These are phyloP conservation scores for Chaetodon auriga DNA, from an alignment of 2,113 vertebrate species.

Conservation along the genomic window DNA sequence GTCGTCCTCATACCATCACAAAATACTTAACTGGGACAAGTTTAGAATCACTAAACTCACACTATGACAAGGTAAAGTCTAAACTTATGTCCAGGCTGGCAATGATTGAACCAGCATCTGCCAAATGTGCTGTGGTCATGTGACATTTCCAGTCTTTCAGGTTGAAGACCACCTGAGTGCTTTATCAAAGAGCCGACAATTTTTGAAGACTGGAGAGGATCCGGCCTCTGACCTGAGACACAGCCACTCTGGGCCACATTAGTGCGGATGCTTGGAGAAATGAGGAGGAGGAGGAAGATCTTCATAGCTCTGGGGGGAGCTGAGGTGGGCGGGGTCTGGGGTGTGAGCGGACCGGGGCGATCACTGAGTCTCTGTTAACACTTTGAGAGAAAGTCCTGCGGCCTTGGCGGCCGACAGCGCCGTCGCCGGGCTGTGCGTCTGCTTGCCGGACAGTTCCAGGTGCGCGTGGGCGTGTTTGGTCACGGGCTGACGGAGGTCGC, in stretches of 20 bases:
- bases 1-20: neutral
- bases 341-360: neutral
- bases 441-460: constrained; percentile 70
- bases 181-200: neutral
- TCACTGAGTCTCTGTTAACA: constrained; percentile 79
- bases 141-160: neutral
- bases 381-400: constrained; percentile 79
- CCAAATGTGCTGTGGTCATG: neutral
- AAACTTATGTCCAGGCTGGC: neutral
- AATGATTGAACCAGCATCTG: neutral
- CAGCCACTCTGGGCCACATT: no score
- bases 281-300: constrained; percentile 21
- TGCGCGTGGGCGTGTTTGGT: constrained; percentile 73
- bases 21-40: neutral
- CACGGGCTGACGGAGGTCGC: constrained; percentile 57
- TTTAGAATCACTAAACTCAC: neutral
- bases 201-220: neutral
- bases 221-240: constrained; percentile 19
- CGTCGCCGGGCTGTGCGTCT: constrained; percentile 62
- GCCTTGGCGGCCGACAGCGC: constrained; percentile 76
- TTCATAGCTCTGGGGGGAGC: constrained; percentile 20
- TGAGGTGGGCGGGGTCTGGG: neutral
- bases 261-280: neutral
- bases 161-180: neutral
- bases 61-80: neutral